Conservation (phyloP, 2,797 vertebrate species). For the Acridotheres tristis region DNA sequence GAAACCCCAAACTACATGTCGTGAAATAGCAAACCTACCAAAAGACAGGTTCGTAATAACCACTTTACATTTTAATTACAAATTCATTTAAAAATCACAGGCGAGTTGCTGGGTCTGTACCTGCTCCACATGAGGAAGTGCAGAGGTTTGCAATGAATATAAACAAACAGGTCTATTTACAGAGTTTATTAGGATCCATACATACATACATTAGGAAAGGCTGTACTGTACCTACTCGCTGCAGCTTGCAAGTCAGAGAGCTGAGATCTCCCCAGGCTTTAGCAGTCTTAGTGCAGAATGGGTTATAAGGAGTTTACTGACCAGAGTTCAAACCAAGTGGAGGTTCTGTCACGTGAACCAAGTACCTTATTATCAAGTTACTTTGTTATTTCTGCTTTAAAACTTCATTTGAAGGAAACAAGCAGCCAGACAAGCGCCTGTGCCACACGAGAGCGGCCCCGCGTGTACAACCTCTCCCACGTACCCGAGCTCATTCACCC, state of each 20-base stretch:
- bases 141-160: slow-evolving; percentile 20
- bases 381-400: slow-evolving; percentile 49
- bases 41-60: not conserved
- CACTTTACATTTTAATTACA: slow-evolving; percentile 47
- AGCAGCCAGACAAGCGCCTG: slow-evolving; percentile 1
- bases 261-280: slow-evolving; percentile 18
- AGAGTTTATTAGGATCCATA: slow-evolving; percentile 81
- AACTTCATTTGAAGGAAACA: slow-evolving; percentile 16
- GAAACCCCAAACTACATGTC: not conserved
- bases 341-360: slow-evolving; percentile 50
- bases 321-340: slow-evolving; percentile 46
- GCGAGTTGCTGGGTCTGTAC: not conserved
- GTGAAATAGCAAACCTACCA: slow-evolving; percentile 12
- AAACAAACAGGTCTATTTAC: slow-evolving; percentile 69
- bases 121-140: not conserved
- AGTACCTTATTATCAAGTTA: slow-evolving; percentile 58
- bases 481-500: slow-evolving; percentile 56
- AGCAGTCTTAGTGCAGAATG: slow-evolving; percentile 71
- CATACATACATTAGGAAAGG: slow-evolving; percentile 68
- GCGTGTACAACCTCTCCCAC: slow-evolving; percentile 55
- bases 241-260: slow-evolving; percentile 52
- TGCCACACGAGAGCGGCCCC: slow-evolving; percentile 14
- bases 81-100: slow-evolving; percentile 17
- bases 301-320: slow-evolving; percentile 62
- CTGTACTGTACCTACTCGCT: slow-evolving; percentile 75